Percentiles rank a stretch among this genome's conserved stretches.
phyloP scores from a whole-genome alignment of 2,797 vertebrate genomes.

The Buceros bicornis region DNA sequence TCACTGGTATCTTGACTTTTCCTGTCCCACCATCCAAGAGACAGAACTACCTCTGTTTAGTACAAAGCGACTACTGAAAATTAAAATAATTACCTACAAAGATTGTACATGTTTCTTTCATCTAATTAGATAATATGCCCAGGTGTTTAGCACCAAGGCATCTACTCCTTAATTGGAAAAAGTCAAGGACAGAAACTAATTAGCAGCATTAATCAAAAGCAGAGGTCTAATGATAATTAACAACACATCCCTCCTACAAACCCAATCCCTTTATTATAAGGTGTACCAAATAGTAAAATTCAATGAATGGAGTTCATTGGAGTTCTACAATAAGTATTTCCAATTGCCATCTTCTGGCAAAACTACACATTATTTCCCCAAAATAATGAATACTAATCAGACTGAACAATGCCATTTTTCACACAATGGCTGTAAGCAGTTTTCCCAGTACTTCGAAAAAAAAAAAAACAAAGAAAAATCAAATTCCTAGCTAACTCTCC shows the following conservation, averaged over 20 bases:
- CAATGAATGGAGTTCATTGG: neutral
- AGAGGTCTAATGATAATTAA: conserved; percentile 79
- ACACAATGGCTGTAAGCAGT: neutral
- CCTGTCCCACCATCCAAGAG: neutral
- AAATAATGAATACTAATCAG: neutral
- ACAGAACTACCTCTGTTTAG: neutral
- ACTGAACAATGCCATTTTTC: neutral
- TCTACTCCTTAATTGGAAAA: conserved; percentile 78
- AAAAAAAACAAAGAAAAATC: neutral
- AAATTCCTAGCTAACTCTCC: neutral
- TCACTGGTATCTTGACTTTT: neutral
- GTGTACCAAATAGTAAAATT: neutral
- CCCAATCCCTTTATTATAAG: conserved; percentile 36
- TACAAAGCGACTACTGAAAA: neutral
- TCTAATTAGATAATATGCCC: conserved; percentile 79
- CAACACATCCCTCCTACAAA: conserved; percentile 45
- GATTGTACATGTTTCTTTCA: conserved; percentile 54
- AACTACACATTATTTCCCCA: neutral
- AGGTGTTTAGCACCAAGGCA: conserved; percentile 72
- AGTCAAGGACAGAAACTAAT: conserved; percentile 80
- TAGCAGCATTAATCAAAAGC: conserved; percentile 79
- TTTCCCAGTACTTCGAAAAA: neutral
- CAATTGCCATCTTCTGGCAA: conserved; percentile 20
- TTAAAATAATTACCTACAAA: conserved; percentile 70
- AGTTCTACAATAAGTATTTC: neutral